Conservation (phyloP, 2,888 invertebrate species). For the Timema cristinae region DNA sequence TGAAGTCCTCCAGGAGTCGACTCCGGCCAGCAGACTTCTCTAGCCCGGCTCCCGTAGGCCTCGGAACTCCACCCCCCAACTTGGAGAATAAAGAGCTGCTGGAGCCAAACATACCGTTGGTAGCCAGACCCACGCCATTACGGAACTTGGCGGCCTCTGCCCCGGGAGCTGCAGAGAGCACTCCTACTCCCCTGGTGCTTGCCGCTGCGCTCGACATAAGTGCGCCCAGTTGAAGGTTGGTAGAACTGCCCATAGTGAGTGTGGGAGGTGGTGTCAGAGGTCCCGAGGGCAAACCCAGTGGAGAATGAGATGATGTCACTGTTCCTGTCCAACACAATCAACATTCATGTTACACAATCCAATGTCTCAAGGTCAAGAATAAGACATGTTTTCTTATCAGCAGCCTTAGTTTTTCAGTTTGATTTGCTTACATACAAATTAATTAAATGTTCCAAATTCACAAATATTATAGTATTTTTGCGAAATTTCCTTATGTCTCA, state of each 20-base stretch:
- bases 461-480: too few species aligned
- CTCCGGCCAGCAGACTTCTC: slow-evolving; percentile 65
- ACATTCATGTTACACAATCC: too few species aligned
- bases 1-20: slow-evolving; percentile 91
- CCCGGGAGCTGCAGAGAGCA: slow-evolving; percentile 77
- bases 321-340: too few species aligned
- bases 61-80: slow-evolving; percentile 47
- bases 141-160: slow-evolving; percentile 82
- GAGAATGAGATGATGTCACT: slow-evolving; percentile 52
- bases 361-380: too few species aligned
- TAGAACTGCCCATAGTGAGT: slow-evolving; percentile 47
- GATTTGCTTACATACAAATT: too few species aligned
- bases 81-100: slow-evolving; percentile 74
- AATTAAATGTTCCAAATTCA: too few species aligned
- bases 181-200: slow-evolving; percentile 37
- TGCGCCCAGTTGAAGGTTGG: slow-evolving; percentile 54
- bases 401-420: too few species aligned
- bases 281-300: slow-evolving; percentile 52
- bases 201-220: slow-evolving; percentile 56
- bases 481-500: too few species aligned
- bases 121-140: slow-evolving; percentile 51
- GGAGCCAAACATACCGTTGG: slow-evolving; percentile 73
- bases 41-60: slow-evolving; percentile 47
- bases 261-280: slow-evolving; percentile 69
- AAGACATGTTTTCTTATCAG: too few species aligned